Conservation (phyloP, 2,888 invertebrate species). For the Trissoscelio sp. region DNA sequence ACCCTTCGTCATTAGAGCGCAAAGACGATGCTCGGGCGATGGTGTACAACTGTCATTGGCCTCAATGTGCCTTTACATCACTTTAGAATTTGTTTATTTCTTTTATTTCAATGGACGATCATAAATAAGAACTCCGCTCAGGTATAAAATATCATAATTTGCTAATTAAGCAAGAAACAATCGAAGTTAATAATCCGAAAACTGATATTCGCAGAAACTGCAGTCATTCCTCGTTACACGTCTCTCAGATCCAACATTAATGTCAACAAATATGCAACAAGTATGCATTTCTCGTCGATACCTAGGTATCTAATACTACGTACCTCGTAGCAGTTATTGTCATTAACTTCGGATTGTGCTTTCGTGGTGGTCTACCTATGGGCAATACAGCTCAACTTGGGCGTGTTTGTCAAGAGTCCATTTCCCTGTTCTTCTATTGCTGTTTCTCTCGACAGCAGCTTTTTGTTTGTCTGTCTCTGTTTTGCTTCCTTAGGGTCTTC, state of each 20-base stretch:
- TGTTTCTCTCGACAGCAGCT: slow-evolving; percentile 21
- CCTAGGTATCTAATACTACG: slow-evolving; percentile 5
- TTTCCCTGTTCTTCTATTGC: slow-evolving; percentile 28
- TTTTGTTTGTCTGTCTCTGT: slow-evolving; percentile 33
- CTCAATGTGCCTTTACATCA: slow-evolving; percentile 23
- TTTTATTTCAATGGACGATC: no score
- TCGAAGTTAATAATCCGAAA: no score
- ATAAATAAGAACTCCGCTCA: neutral
- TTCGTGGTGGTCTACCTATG: slow-evolving; percentile 79
- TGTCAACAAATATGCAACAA: slow-evolving; percentile 9
- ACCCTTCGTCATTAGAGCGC: slow-evolving; percentile 48
- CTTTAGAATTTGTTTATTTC: neutral
- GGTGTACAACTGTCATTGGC: slow-evolving; percentile 61
- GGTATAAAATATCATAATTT: no score
- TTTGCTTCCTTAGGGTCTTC: slow-evolving; percentile 32
- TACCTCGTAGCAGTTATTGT: slow-evolving; percentile 35
- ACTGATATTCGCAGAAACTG: neutral
- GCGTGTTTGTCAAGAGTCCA: slow-evolving; percentile 72
- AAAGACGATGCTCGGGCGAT: slow-evolving; percentile 44
- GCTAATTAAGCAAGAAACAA: no score
- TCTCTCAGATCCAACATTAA: neutral
- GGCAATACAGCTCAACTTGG: slow-evolving; percentile 77
- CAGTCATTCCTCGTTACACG: neutral
- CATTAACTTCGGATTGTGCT: slow-evolving; percentile 76
- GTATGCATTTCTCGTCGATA: neutral